A percentile compares a stretch with the other conserved stretches of the same genome.
These are phyloP conservation scores for Pycnomerus fuliginosus DNA, from an alignment of 2,888 invertebrate genomes.

Conservation along the genomic window DNA sequence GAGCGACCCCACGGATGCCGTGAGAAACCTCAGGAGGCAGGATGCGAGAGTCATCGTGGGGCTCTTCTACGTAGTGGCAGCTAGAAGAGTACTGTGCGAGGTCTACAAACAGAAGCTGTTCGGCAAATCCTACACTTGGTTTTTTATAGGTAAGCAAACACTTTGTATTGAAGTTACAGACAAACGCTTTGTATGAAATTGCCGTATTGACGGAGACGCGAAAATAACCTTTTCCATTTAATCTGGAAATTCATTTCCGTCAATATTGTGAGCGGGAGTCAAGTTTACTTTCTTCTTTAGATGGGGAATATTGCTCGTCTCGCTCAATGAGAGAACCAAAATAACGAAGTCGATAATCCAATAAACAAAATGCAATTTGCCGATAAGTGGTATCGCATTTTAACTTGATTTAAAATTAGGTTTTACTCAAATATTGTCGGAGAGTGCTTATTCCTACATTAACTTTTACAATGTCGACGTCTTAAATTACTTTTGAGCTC, in stretches of 20 bases:
- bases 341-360: constrained; percentile 10
- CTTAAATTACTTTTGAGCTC: too few relatives aligned
- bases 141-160: constrained; percentile 96
- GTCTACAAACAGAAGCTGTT: constrained; percentile 91
- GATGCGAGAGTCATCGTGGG: constrained; percentile 98
- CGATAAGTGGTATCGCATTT: constrained; percentile 13
- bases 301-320: background rate
- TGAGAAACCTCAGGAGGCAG: constrained; percentile 89
- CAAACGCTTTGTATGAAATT: too few relatives aligned
- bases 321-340: constrained; percentile 1
- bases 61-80: constrained; percentile 97
- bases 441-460: too few relatives aligned
- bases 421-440: too few relatives aligned
- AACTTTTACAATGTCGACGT: too few relatives aligned
- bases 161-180: too few relatives aligned
- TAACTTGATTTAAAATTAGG: constrained; percentile 12
- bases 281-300: constrained; percentile 1
- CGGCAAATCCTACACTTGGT: constrained; percentile 97
- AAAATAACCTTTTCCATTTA: background rate
- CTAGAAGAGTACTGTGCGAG: constrained; percentile 94
- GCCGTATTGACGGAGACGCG: too few relatives aligned
- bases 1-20: constrained; percentile 95
- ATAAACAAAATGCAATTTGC: constrained; percentile 16
- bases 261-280: background rate
- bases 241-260: constrained; percentile 3